Evolutionary conservation across 2,888 invertebrate species (phyloP).

Genomic region (Philhelius pedissequus): DNA sequence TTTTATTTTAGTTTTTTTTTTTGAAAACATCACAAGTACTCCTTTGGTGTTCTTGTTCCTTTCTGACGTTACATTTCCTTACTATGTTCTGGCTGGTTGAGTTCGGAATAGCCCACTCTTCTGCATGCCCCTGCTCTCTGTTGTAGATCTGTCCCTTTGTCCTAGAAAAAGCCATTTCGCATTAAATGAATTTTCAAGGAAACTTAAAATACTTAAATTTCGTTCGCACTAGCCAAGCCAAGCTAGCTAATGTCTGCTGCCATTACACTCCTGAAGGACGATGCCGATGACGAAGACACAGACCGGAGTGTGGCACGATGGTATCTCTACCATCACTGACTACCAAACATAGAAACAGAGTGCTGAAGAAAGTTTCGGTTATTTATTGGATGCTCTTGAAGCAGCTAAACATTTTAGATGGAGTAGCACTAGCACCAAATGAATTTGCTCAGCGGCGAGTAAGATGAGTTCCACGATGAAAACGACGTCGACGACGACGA

Average conservation of each 20-base stretch:
- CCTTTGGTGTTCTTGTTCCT: slow-evolving; percentile 45
- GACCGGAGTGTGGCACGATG: background rate
- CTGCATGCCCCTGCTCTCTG: background rate
- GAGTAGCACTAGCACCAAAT: slow-evolving; percentile 30
- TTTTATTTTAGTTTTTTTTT: slow-evolving; percentile 9
- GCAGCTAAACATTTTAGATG: slow-evolving; percentile 56
- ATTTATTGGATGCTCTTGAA: slow-evolving; percentile 61
- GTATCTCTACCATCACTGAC: slow-evolving; percentile 12
- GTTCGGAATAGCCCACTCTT: background rate
- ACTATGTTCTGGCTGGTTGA: slow-evolving; percentile 31
- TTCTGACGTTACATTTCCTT: slow-evolving; percentile 35
- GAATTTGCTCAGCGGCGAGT: slow-evolving; percentile 36
- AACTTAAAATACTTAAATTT: slow-evolving; percentile 64
- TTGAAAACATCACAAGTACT: slow-evolving; percentile 39
- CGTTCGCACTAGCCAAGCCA: slow-evolving; percentile 57
- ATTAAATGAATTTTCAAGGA: slow-evolving; percentile 58
- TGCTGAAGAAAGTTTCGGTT: slow-evolving; percentile 49
- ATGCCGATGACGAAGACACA: background rate
- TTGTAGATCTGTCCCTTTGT: slow-evolving; percentile 19
- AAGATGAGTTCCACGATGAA: background rate
- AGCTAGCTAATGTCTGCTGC: slow-evolving; percentile 64
- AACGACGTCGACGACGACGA: background rate
- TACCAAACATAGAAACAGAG: background rate
- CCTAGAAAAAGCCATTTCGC: slow-evolving; percentile 51
- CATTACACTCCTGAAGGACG: slow-evolving; percentile 54